Evolutionary conservation across 1,140 invertebrate species (phyloP), one percentile per base, ranked within the genome.

Genomic region (Paramacrobiotus metropolitanus): DNA sequence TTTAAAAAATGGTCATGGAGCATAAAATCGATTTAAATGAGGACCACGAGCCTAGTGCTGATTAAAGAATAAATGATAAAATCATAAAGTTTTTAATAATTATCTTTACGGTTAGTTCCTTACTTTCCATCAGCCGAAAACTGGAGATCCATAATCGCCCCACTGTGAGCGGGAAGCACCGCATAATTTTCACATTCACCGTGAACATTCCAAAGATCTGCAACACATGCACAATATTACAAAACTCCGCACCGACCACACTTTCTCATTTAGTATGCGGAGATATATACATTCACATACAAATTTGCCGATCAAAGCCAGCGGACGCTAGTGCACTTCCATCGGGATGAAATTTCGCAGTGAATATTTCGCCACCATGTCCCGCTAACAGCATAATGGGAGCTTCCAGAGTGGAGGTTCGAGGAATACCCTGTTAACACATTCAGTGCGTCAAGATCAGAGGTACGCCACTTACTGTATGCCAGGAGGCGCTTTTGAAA

Each of bases 171-270:
- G 62, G 72, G 72, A 78, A 98, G 80, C 4, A 85, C 80, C 65
- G 86, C 86, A 65, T 94, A 82, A 73, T 97, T 99, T 68, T 98
- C 91, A 77, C 93, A 98, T 70, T 99, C 91, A 2, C 88, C 93
- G 73, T 92, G 94, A 1, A 92, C 87, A 73, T 86, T 91, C 95
- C 95, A 99, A 65, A 98, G 77, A 72, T 85, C 89, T 94, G 70
- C 61, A 79, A 77, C 29, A 68, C 40, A 62, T 61, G 63, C 18
- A 44, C 31, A 24, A 30, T n/a, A 18, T 61, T 61, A 31, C 21
- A 9, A 29, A 29, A 21, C 30, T 60, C 61, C 40, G 28, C 30
- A n/a, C n/a, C n/a, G n/a, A n/a, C n/a, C n/a, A n/a, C n/a, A n/a
- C n/a, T n/a, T n/a, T n/a, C n/a, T n/a, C n/a, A n/a, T n/a, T n/a